Evolutionary conservation across 2,113 vertebrate genomes (phyloP).

Genomic region (Trachemys scripta): DNA sequence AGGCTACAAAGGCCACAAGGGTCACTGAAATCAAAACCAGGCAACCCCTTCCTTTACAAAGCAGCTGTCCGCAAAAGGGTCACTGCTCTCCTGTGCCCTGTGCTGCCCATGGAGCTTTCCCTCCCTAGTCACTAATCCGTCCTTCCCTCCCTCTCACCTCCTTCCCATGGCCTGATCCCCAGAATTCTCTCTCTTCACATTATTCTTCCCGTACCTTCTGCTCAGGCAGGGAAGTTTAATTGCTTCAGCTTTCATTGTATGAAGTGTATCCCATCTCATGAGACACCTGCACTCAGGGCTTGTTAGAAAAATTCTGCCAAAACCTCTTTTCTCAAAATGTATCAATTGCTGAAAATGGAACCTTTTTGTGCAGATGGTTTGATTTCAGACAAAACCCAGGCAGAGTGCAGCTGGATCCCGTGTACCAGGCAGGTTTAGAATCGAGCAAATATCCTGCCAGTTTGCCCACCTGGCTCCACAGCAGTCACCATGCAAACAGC

Average conservation of each 20-base stretch:
- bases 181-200: not conserved
- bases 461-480: not conserved
- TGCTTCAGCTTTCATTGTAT: not conserved
- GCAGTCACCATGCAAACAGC: not conserved
- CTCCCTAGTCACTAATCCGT: not conserved
- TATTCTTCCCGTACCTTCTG: not conserved
- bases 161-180: not conserved
- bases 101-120: not conserved
- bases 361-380: not conserved
- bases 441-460: not conserved
- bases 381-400: not conserved
- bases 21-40: not conserved
- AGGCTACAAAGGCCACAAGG: not conserved
- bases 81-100: not conserved
- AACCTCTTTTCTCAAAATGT: not conserved
- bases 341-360: not conserved
- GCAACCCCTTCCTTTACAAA: not conserved
- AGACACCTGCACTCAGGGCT: not conserved
- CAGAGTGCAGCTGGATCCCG: not conserved
- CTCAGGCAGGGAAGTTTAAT: not conserved
- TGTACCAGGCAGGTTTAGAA: not conserved
- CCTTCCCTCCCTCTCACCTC: not conserved
- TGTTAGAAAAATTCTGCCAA: not conserved
- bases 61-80: not conserved
- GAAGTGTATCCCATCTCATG: not conserved